Base-by-base conservation (phyloP, 2,797 vertebrate species). In the Rhinoraja longicauda region DNA sequence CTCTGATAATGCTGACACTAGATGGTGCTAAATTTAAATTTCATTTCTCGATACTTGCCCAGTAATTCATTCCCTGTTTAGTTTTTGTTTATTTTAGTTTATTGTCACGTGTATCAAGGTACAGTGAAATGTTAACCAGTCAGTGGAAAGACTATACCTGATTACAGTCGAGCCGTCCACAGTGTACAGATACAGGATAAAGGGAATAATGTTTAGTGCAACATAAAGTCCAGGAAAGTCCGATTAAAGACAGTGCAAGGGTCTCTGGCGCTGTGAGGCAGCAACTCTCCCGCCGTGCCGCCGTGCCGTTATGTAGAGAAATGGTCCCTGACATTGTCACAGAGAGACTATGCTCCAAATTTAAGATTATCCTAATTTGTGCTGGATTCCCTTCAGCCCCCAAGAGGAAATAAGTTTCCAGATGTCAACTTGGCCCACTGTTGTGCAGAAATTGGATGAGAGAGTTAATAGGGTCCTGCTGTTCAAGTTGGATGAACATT, bases 1-100 rank as follows among this genome's bases (percentile, higher is more conserved):
- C 29, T 64, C 59, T 88, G n/a, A 88, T 36, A 88, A 88, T 6
- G 17, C 84, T 67, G 29, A 88, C 62, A 88, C 82, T 67, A 88
- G 84, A n/a, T 88, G 62, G 84, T 67, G 59, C 59, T 88, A 36
- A 6, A 67, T n/a, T n/a, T 64, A 88, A 88, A 36, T 88, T 67
- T 88, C 84, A 86, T n/a, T 86, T 62, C 17, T 62, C 59, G 59
- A 62, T 84, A 12, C 29, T 62, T 17, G 4, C 12, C 70, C 17
- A 72, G 70, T 21, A 72, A 21, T 24, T 72, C 21, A 72, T 72
- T 72, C 21, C 70, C 21, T 72, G 21, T 4, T 39, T 39, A 39
- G 39, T 39, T 39, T 39, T 39, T 39, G 39, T 45, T 45, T 45
- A 45, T 45, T 45, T 45, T 45, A 45, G 45, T 45, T 45, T 4